phyloP scores from a whole-genome alignment of 2,888 invertebrate species.

The Tipula lateralis region DNA sequence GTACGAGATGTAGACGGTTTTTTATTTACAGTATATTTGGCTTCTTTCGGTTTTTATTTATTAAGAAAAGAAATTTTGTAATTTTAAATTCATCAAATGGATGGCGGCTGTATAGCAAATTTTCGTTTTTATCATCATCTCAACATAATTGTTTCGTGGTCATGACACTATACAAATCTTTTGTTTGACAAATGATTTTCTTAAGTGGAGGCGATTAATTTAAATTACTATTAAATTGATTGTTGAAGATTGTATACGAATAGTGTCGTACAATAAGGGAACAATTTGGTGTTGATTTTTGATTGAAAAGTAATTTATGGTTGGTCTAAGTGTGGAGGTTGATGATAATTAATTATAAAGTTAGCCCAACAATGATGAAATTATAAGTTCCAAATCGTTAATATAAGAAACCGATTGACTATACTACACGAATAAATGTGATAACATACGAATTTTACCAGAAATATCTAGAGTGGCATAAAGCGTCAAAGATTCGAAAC shows the following conservation, averaged over 20 bases:
- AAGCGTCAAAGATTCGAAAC: too few relatives aligned
- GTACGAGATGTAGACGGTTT: background rate
- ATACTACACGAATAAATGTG: too few relatives aligned
- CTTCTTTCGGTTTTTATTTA: background rate
- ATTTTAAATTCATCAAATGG: constrained; percentile 24
- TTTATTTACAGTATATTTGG: background rate
- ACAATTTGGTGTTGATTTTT: background rate
- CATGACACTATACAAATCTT: background rate
- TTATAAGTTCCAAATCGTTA: too few relatives aligned
- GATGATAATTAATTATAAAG: too few relatives aligned
- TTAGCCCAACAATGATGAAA: too few relatives aligned
- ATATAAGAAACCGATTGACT: too few relatives aligned
- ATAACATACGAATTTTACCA: too few relatives aligned
- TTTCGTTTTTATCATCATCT: background rate
- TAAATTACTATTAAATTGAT: constrained; percentile 9
- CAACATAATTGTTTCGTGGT: constrained; percentile 19
- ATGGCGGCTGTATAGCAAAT: background rate
- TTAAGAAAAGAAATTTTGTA: background rate
- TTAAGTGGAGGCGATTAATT: constrained; percentile 9
- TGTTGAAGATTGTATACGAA: background rate
- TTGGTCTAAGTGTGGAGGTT: too few relatives aligned
- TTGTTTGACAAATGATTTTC: background rate
- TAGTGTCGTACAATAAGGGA: background rate
- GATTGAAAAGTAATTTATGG: background rate
- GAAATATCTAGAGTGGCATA: too few relatives aligned